Base-by-base conservation (phyloP, 2,888 invertebrate species). In the Azorinus chamasolen region DNA sequence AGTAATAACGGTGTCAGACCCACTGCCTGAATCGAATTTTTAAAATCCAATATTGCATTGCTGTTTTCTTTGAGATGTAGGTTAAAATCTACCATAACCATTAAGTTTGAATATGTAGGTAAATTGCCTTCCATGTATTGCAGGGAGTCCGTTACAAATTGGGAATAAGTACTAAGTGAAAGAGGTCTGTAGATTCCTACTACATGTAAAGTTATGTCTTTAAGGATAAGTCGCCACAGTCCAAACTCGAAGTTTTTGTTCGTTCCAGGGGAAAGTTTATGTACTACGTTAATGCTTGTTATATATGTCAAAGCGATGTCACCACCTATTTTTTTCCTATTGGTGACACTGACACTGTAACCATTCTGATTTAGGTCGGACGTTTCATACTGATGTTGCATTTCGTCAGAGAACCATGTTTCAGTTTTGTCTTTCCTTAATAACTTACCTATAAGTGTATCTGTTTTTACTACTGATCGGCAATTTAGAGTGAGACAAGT, bases 11-110 rank as follows among this genome's bases (percentile, higher is more conserved):
- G 53, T 16, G 32, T 61, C n/a, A 62, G 20, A 14, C 55, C 55
- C 3, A 70, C 27, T 39, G 62, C 62, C 20, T 2, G 10, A 20
- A 70, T 14, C 1, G 39, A 62, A 39, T 54, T 55, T 8, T 39
- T 70, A 18, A 62, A 62, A n/a, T 62, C 46, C 12, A 18, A 3
- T 20, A 68, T 41, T 10, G 41, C 48, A 27, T 25, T 62, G n/a
- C 16, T 62, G 18, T 54, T 25, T 1, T 70, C 39, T 39, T 62
- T 10, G n/a, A 72, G 46, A 25, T 74, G 74, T 24, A 74, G 18
- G n/a, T 69, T 74, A 45, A 69, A 74, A 39, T 69, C 64, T 0
- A 68, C 68, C 57, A 74, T 62, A 14, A 63, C 39, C 48, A 74
- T 39, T 4, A 74, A 14, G 25, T 74, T 74, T 41, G 58, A 63